Conservation (phyloP, 2,888 invertebrate genomes). For the Zele albiditarsus region DNA sequence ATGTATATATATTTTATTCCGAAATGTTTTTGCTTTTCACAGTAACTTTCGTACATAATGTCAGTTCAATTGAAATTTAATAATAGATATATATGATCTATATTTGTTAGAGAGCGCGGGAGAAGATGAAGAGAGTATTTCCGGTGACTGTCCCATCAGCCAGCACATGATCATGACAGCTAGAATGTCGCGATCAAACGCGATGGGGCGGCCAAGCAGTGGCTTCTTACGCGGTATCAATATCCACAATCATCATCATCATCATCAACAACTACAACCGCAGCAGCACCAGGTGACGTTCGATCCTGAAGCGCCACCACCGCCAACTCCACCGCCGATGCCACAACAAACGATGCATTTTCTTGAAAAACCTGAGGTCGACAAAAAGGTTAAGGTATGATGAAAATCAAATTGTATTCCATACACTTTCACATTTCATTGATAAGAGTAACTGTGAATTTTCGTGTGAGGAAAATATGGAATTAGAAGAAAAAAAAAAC, state of each 20-base stretch:
- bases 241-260: constrained; percentile 35
- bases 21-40: no score
- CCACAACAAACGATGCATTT: constrained; percentile 71
- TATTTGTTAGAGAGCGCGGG: constrained; percentile 74
- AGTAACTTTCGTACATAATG: no score
- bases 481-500: no score
- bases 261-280: constrained; percentile 45
- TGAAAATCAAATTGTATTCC: background rate
- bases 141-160: constrained; percentile 70
- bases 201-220: constrained; percentile 27
- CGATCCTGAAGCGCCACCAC: constrained; percentile 77
- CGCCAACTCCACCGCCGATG: constrained; percentile 72
- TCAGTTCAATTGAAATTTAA: no score
- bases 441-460: no score
- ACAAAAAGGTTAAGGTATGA: constrained; percentile 85
- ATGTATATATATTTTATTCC: background rate
- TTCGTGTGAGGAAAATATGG: no score
- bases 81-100: background rate
- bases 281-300: constrained; percentile 65
- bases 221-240: constrained; percentile 61
- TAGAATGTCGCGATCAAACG: constrained; percentile 46
- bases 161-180: constrained; percentile 48
- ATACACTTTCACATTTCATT: background rate
- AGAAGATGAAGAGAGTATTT: constrained; percentile 76
- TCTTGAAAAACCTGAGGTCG: constrained; percentile 79